Evolutionary conservation across 2,797 vertebrate species (phyloP).

Genomic region (Chelmon rostratus): DNA sequence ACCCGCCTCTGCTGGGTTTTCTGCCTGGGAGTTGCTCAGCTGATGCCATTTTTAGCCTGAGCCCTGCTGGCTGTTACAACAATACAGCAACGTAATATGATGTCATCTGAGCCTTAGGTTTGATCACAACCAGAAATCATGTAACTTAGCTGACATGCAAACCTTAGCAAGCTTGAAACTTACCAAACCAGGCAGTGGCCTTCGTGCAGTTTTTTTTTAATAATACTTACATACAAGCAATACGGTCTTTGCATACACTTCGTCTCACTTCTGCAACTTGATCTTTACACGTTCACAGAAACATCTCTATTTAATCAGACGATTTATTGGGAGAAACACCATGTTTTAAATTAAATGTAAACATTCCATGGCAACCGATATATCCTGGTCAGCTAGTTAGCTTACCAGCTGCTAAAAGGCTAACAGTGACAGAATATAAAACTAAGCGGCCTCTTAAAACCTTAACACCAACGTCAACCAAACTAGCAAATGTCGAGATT

Average conservation of each 20-base stretch:
- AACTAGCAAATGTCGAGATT: not conserved
- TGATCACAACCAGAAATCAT: not conserved
- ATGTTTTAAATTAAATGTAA: not conserved
- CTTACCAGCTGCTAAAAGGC: constrained; percentile 19
- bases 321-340: not conserved
- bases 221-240: not conserved
- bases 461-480: rapidly evolving
- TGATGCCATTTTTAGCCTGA: constrained; percentile 58
- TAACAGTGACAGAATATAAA: not conserved
- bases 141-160: not conserved
- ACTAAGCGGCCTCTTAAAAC: not conserved
- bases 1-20: constrained; percentile 16
- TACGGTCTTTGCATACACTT: not conserved
- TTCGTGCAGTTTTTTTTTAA: not conserved
- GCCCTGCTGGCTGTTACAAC: constrained; percentile 13
- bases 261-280: not conserved
- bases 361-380: not conserved
- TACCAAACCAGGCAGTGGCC: not conserved
- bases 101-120: not conserved
- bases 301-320: not conserved
- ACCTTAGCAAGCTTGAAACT: not conserved
- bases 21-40: constrained; percentile 26
- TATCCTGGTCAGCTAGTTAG: not conserved
- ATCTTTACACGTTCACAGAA: not conserved
- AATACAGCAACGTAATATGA: not conserved